A percentile compares a stretch with the other conserved stretches of the same genome.
Evolutionary conservation across 2,888 invertebrate species (phyloP).

Genomic region (Drosophila pseudotakahashii): DNA sequence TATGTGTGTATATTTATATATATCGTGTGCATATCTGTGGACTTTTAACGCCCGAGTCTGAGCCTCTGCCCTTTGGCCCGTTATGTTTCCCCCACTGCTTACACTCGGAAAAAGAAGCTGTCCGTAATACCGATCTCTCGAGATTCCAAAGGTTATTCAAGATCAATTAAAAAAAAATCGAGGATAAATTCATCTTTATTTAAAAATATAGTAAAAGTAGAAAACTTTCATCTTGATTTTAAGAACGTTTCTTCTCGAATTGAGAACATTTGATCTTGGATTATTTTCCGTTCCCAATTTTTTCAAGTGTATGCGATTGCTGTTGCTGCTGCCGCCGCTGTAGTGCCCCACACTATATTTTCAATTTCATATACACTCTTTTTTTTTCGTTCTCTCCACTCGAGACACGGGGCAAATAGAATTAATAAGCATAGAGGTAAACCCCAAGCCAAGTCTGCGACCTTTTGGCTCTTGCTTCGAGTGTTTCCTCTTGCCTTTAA

Average conservation of each 20-base stretch:
- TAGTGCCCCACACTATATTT: constrained; percentile 17
- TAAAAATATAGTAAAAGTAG: too few species aligned
- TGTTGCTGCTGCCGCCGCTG: neutral
- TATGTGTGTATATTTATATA: neutral
- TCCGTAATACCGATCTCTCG: too few species aligned
- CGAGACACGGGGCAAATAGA: constrained; percentile 58
- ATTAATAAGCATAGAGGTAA: constrained; percentile 65
- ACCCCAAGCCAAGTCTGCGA: constrained; percentile 39
- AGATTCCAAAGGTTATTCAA: too few species aligned
- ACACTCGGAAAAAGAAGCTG: too few species aligned
- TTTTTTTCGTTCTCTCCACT: constrained; percentile 31
- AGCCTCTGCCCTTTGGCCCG: neutral
- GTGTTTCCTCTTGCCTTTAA: constrained; percentile 15
- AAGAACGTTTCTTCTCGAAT: too few species aligned
- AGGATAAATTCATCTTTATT: too few species aligned
- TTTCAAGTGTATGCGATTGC: neutral
- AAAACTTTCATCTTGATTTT: too few species aligned
- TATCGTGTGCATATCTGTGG: neutral
- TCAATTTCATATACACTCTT: constrained; percentile 18
- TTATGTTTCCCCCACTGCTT: constrained; percentile 11
- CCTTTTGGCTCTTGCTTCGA: neutral
- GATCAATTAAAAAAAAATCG: too few species aligned
- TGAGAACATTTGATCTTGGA: too few species aligned
- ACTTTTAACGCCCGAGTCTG: neutral
- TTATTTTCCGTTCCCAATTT: too few species aligned